Conservation (phyloP, 2,888 invertebrate species). For the Epinotia bilunana region DNA sequence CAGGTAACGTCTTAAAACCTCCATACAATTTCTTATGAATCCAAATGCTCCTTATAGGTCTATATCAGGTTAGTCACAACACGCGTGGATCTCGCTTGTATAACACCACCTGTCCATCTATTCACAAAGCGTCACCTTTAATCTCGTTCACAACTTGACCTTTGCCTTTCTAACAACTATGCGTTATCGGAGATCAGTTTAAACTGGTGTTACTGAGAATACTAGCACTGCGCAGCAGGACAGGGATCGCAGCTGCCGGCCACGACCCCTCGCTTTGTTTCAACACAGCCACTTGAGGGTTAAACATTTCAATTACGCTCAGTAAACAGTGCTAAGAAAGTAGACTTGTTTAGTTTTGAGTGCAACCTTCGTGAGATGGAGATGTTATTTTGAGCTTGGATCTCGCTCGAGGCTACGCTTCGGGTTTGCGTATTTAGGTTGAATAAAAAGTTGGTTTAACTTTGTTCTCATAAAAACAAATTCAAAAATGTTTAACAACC, state of each 20-base stretch:
- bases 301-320: constrained; percentile 28
- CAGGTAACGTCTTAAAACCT: background rate
- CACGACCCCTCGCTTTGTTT: constrained; percentile 63
- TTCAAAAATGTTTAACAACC: too few relatives aligned
- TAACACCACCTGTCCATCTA: background rate
- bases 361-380: background rate
- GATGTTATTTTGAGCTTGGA: background rate
- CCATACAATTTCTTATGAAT: too few relatives aligned
- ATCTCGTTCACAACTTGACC: background rate
- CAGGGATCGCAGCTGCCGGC: constrained; percentile 62
- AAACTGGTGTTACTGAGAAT: background rate
- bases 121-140: background rate
- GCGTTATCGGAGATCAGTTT: background rate
- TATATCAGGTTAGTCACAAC: background rate
- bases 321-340: constrained; percentile 18
- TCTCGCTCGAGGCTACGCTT: background rate
- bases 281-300: constrained; percentile 44
- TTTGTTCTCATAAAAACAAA: too few relatives aligned
- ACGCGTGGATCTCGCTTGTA: constrained; percentile 3
- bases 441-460: background rate
- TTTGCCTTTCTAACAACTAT: background rate
- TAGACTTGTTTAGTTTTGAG: background rate
- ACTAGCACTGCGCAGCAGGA: constrained; percentile 55
- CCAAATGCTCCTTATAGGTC: too few relatives aligned
- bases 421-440: background rate